Evolutionary conservation across 2,888 invertebrate species (phyloP).

Genomic region (Pemphredon lugubris): DNA sequence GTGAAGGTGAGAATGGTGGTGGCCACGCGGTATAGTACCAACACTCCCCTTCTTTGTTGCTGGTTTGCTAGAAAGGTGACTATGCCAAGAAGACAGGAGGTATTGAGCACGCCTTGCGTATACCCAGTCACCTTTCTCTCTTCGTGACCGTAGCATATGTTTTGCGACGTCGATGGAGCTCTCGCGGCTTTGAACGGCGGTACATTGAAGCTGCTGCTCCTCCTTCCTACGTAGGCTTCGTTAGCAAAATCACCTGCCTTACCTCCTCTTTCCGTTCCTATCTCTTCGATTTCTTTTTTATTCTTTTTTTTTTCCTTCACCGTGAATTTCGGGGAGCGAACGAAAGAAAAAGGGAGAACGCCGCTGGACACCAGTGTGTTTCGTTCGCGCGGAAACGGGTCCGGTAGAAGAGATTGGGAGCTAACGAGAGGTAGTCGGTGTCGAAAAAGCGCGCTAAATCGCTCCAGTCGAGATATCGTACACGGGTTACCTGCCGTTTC

Average conservation of each 20-base stretch:
- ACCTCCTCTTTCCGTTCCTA: not conserved
- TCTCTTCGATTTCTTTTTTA: no score
- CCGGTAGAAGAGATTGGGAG: no score
- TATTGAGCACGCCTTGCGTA: conserved; percentile 75
- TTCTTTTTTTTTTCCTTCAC: no score
- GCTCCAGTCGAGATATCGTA: no score
- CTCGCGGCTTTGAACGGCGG: conserved; percentile 63
- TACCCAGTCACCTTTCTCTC: conserved; percentile 80
- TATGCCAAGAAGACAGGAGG: conserved; percentile 77
- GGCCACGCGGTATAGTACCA: conserved; percentile 49
- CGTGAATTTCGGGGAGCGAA: no score
- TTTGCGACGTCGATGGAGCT: conserved; percentile 72
- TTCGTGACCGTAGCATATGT: conserved; percentile 80
- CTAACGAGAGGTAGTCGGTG: no score
- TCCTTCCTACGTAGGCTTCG: conserved; percentile 3
- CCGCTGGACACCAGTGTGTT: no score
- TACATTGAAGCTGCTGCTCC: conserved; percentile 46
- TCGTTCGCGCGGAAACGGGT: no score
- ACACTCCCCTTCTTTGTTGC: conserved; percentile 71
- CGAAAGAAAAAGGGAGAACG: no score
- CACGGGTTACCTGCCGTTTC: no score
- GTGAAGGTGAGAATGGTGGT: conserved; percentile 53
- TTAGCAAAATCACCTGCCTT: not conserved
- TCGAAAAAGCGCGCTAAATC: no score
- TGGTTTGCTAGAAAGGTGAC: conserved; percentile 78